phyloP scores from a whole-genome alignment of 2,888 invertebrate genomes.

The Drosophila kanekoi region DNA sequence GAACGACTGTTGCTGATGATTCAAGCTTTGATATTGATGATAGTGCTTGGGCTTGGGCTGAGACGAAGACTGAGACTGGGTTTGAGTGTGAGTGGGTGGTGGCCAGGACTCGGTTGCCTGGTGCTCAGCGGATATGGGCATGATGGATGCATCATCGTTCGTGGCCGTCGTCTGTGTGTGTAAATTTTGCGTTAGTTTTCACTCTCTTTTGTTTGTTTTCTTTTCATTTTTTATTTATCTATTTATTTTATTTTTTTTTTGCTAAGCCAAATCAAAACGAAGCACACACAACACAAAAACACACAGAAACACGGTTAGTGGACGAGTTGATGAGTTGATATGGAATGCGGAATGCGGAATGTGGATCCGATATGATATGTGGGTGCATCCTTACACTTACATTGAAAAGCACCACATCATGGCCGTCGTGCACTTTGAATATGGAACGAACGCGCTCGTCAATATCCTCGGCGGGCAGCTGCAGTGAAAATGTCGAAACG shows the following conservation, averaged over 20 bases:
- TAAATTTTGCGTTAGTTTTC: conserved; percentile 64
- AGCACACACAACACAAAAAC: conserved; percentile 46
- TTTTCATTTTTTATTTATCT: background rate
- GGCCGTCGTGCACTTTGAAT: conserved; percentile 53
- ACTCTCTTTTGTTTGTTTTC: conserved; percentile 32
- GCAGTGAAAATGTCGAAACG: conserved; percentile 61
- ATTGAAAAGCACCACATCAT: conserved; percentile 62
- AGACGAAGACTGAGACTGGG: conserved; percentile 15
- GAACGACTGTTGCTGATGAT: conserved; percentile 75
- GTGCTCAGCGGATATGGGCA: conserved; percentile 63
- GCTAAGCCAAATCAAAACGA: conserved; percentile 32
- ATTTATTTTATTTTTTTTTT: background rate
- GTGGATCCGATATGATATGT: background rate
- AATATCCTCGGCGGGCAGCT: conserved; percentile 52
- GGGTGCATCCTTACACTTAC: conserved; percentile 55
- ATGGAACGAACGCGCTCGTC: conserved; percentile 52
- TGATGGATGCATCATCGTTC: conserved; percentile 67
- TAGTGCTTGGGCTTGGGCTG: conserved; percentile 55
- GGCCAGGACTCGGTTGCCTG: conserved; percentile 17
- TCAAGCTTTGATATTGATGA: conserved; percentile 71
- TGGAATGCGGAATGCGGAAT: background rate
- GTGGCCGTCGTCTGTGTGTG: conserved; percentile 68
- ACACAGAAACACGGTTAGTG: conserved; percentile 38
- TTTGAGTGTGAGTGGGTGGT: conserved; percentile 25
- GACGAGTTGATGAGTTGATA: conserved; percentile 11